Conservation (phyloP, 2,113 vertebrate genomes). For the Indicator maculatus region DNA sequence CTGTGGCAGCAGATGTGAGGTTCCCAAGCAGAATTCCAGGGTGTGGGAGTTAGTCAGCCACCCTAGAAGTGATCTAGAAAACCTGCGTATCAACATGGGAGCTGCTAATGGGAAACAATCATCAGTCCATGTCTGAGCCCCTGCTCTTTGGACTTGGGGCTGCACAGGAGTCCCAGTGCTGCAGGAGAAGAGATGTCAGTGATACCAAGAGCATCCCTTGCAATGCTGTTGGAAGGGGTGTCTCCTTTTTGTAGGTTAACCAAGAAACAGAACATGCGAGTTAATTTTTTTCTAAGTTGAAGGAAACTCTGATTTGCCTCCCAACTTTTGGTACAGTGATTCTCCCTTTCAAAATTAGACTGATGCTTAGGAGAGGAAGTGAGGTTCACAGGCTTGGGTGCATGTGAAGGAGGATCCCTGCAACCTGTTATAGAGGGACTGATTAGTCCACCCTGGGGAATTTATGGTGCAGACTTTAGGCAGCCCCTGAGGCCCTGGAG, state of each 20-base stretch:
- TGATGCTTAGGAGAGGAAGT: background rate
- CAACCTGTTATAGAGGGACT: background rate
- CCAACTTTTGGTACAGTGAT: background rate
- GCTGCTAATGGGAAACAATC: background rate
- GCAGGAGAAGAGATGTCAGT: background rate
- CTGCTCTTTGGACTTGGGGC: background rate
- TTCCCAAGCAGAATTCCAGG: background rate
- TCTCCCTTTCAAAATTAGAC: background rate
- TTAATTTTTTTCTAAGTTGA: background rate
- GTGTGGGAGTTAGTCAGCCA: background rate
- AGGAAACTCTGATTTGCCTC: background rate
- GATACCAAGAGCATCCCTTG: background rate
- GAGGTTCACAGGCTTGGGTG: background rate
- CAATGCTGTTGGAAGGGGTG: background rate
- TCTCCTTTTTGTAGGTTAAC: background rate
- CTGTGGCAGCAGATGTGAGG: accelerated
- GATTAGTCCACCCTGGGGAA: background rate
- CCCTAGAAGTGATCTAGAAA: background rate
- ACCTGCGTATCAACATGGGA: background rate
- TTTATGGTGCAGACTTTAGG: background rate
- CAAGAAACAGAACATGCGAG: accelerated
- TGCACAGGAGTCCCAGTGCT: background rate
- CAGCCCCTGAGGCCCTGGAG: background rate
- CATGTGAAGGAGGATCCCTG: background rate
- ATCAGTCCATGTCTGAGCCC: background rate